Evolutionary conservation across 1,140 invertebrate species (phyloP).

Genomic region (Leguminivora glycinivorella): DNA sequence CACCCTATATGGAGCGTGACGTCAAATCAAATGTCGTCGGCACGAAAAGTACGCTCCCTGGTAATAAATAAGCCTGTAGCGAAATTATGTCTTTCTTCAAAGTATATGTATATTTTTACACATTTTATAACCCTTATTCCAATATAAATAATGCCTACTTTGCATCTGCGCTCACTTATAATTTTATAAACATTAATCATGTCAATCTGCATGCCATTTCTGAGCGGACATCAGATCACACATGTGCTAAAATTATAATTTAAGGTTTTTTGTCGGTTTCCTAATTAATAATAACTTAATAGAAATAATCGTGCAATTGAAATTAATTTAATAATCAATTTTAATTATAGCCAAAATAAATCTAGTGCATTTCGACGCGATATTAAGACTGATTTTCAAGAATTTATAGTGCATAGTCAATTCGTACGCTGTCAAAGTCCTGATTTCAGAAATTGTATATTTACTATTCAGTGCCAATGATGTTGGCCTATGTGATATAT

Average conservation of each 20-base stretch:
- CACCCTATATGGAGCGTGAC: no score
- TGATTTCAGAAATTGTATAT: no score
- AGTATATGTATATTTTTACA: neutral
- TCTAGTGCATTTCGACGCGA: neutral
- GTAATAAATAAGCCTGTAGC: neutral
- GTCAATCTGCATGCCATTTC: neutral
- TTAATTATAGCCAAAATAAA: neutral
- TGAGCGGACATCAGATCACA: slow-evolving; percentile 36
- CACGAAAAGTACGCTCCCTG: neutral
- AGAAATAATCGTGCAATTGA: slow-evolving; percentile 6
- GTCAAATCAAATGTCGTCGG: no score
- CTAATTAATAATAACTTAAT: slow-evolving; percentile 23
- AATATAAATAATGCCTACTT: neutral
- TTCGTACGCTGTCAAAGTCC: no score
- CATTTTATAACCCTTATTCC: neutral
- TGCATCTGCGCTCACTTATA: neutral
- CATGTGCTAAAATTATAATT: slow-evolving; percentile 27
- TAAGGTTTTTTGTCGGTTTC: slow-evolving; percentile 19
- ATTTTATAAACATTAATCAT: neutral
- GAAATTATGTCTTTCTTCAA: neutral
- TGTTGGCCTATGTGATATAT: no score
- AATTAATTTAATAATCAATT: neutral
- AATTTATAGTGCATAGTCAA: no score
- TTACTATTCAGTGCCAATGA: no score
- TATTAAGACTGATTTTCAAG: no score